These are phyloP conservation scores for Trachymyrmex septentrionalis DNA, from an alignment of 1,140 invertebrate genomes.

Conservation along the genomic window DNA sequence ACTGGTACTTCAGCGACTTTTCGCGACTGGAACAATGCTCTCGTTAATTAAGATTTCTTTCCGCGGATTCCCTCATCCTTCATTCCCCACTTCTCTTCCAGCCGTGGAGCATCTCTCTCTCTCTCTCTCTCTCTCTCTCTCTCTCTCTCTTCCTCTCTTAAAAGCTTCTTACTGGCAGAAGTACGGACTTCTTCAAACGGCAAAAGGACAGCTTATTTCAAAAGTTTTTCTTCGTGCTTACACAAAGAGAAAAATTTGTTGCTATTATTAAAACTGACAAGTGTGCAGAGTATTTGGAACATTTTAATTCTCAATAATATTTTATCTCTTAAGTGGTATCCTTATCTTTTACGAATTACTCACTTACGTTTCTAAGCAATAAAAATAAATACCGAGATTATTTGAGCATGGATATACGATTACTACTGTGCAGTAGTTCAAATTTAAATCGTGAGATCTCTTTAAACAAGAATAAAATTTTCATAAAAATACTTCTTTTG, in stretches of 20 bases:
- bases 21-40: conserved; percentile 82
- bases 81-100: not conserved
- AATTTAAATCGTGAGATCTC: not conserved
- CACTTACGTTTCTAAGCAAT: not conserved
- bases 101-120: not conserved
- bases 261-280: conserved; percentile 4
- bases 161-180: not conserved
- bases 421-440: not conserved
- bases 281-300: not conserved
- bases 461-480: conserved; percentile 15
- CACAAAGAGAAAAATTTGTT: not conserved
- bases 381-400: not conserved
- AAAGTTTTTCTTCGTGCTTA: not conserved
- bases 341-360: not conserved
- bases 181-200: not conserved
- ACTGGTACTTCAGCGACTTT: conserved; percentile 79
- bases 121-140: not conserved
- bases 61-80: conserved; percentile 66
- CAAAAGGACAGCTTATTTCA: conserved; percentile 13
- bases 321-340: not conserved
- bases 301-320: not conserved
- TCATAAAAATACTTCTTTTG: conserved; percentile 43
- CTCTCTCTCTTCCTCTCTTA: not conserved
- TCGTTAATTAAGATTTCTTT: conserved; percentile 86
- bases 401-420: not conserved